These are phyloP conservation scores for Zaprionus lineosus DNA, from an alignment of 2,888 invertebrate species.

Conservation along the genomic window DNA sequence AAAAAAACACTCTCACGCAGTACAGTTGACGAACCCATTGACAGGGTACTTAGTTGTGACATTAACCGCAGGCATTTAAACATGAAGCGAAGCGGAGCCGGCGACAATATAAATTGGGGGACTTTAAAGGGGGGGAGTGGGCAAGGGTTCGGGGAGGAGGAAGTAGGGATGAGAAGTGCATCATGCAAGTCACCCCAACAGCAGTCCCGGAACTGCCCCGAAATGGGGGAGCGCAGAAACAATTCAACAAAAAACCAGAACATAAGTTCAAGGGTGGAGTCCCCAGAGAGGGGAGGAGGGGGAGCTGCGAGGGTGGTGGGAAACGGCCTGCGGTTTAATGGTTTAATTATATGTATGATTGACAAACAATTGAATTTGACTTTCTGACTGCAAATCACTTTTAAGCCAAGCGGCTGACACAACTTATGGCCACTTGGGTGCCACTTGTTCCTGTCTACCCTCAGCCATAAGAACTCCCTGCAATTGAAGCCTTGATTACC, in stretches of 20 bases:
- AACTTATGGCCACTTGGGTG: conserved; percentile 22
- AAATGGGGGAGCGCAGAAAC: too few species aligned
- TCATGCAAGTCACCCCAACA: not conserved
- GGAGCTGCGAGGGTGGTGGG: not conserved
- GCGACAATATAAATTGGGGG: not conserved
- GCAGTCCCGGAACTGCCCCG: too few species aligned
- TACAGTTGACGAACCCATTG: conserved; percentile 69
- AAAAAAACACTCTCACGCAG: not conserved
- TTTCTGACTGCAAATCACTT: conserved; percentile 19
- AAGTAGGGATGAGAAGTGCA: too few species aligned
- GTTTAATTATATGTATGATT: conserved; percentile 44
- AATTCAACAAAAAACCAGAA: not conserved
- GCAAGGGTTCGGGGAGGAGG: not conserved
- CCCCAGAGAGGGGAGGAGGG: not conserved
- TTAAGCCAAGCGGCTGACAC: conserved; percentile 4
- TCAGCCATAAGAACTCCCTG: conserved; percentile 32
- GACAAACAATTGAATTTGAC: conserved; percentile 52
- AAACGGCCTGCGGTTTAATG: conserved; percentile 10
- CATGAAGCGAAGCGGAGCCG: conserved; percentile 29
- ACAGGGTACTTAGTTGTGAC: conserved; percentile 69
- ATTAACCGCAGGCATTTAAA: conserved; percentile 56
- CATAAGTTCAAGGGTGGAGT: not conserved
- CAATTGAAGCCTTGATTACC: conserved; percentile 31
- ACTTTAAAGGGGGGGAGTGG: too few species aligned
- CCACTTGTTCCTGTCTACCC: not conserved